A percentile compares a stretch with the other conserved stretches of the same genome.
phyloP scores from a whole-genome alignment of 2,113 vertebrate genomes.

The Tetraodon nigroviridis region DNA sequence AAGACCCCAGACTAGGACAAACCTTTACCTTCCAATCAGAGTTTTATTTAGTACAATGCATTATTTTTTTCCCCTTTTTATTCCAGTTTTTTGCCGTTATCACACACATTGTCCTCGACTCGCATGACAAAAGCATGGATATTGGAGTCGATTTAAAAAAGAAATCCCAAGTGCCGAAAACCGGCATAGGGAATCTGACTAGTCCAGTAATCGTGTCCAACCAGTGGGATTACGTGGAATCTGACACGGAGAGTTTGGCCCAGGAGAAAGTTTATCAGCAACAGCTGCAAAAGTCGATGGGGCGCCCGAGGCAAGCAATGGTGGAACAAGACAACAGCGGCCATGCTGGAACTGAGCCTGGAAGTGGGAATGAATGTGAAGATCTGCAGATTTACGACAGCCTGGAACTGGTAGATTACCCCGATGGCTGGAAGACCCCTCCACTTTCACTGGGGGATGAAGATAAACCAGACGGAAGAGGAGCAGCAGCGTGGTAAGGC shows the following conservation, averaged over 20 bases:
- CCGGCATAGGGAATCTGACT: not conserved
- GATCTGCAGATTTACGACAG: conserved; percentile 50
- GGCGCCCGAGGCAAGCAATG: not conserved
- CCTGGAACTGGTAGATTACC: conserved; percentile 23
- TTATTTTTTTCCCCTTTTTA: not conserved
- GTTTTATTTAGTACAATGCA: not conserved
- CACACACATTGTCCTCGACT: not conserved
- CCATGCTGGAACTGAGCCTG: conserved; percentile 3
- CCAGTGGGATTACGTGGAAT: conserved; percentile 66
- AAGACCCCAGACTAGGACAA: too few species aligned
- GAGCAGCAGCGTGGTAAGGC: conserved; percentile 40
- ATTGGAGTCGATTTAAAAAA: conserved; percentile 5
- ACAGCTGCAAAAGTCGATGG: conserved; percentile 38
- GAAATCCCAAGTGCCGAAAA: conserved; percentile 9
- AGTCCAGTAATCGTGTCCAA: conserved; percentile 13
- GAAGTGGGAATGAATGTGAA: conserved; percentile 47
- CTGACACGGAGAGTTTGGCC: conserved; percentile 62
- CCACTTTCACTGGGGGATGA: not conserved
- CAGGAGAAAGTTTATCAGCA: conserved; percentile 55
- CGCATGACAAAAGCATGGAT: conserved; percentile 17
- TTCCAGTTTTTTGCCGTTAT: not conserved
- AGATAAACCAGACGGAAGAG: conserved; percentile 5
- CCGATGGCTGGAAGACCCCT: not conserved
- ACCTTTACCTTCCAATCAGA: not conserved
- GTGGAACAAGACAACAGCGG: conserved; percentile 30